Conservation (phyloP, 2,888 invertebrate genomes). For the Allolobophora icterica region DNA sequence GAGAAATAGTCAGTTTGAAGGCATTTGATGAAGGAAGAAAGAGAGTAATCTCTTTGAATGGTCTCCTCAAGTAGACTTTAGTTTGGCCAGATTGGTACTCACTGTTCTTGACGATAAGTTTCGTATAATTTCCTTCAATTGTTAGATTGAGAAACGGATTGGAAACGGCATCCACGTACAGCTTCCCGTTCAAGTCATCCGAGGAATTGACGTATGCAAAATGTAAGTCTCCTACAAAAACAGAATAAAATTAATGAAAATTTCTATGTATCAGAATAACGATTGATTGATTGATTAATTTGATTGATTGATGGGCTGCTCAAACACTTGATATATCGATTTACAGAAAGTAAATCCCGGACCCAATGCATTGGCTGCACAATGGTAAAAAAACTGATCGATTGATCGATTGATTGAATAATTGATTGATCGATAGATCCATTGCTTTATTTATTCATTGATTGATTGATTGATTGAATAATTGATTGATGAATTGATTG, state of each 20-base stretch:
- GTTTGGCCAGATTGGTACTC: not conserved
- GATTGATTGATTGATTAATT: not conserved
- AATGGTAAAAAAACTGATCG: too few relatives aligned
- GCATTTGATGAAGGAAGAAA: too few relatives aligned
- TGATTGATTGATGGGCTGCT: too few relatives aligned
- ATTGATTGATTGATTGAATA: not conserved
- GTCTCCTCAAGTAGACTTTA: not conserved
- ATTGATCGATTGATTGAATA: not conserved
- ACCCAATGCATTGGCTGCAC: too few relatives aligned
- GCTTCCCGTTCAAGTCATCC: not conserved
- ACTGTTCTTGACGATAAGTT: not conserved
- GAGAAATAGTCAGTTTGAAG: too few relatives aligned
- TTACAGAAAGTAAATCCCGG: too few relatives aligned
- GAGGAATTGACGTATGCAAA: not conserved
- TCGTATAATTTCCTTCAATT: constrained; percentile 6
- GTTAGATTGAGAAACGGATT: not conserved
- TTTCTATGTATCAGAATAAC: not conserved
- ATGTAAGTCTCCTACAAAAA: not conserved
- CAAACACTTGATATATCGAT: not conserved
- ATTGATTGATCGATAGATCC: too few relatives aligned
- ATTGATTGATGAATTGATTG: too few relatives aligned
- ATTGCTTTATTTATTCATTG: not conserved
- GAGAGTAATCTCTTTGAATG: not conserved
- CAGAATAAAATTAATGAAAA: not conserved
- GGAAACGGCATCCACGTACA: not conserved